Conservation (phyloP, 1,140 invertebrate species). For the Drosophila ficusphila region DNA sequence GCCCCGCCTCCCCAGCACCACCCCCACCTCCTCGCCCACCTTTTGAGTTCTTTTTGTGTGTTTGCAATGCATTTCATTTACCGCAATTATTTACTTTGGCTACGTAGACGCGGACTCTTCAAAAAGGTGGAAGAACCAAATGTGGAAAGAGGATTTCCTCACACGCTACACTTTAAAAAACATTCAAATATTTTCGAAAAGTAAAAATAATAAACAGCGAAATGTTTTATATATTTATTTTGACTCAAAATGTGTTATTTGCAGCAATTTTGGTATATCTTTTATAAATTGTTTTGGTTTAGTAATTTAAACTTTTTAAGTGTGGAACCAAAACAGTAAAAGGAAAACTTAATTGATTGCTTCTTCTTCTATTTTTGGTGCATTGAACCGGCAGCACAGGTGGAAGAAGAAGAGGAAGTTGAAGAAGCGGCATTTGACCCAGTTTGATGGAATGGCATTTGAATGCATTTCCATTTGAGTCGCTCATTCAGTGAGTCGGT, state of each 20-base stretch:
- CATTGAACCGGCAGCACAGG: constrained; percentile 57
- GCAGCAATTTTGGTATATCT: too few relatives aligned
- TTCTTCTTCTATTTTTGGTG: constrained; percentile 20
- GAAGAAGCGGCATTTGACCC: constrained; percentile 46
- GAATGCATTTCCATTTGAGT: constrained; percentile 46
- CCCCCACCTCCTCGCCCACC: neutral
- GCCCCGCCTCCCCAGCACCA: neutral
- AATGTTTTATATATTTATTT: too few relatives aligned
- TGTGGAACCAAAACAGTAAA: neutral
- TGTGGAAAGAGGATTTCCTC: constrained; percentile 5
- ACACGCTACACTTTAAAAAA: constrained; percentile 15
- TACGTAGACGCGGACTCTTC: constrained; percentile 19
- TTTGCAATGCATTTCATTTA: constrained; percentile 43
- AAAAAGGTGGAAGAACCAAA: constrained; percentile 26
- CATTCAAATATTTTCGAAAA: too few relatives aligned
- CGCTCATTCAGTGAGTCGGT: constrained; percentile 16
- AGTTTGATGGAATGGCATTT: constrained; percentile 45
- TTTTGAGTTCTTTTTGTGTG: constrained; percentile 34
- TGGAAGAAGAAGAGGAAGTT: constrained; percentile 24
- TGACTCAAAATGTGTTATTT: too few relatives aligned
- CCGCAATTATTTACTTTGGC: constrained; percentile 59
- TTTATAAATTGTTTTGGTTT: too few relatives aligned
- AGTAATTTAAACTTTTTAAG: neutral
- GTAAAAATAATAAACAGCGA: too few relatives aligned
- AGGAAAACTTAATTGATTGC: constrained; percentile 1